phyloP scores from a whole-genome alignment of 2,888 invertebrate genomes.

The Athrips mouffetella region DNA sequence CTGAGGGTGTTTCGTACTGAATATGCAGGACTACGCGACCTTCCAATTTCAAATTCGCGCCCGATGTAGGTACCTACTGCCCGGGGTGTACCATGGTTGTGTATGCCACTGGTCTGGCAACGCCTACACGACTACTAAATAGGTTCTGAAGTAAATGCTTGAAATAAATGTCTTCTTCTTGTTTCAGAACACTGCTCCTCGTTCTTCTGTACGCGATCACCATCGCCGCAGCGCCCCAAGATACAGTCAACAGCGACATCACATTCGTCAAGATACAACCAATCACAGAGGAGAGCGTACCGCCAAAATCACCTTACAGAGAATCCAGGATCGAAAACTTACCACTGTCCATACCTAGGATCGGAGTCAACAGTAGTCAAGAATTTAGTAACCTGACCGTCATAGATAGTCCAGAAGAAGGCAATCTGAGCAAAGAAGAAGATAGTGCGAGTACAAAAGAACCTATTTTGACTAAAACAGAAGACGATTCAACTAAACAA shows the following conservation, averaged over 20 bases:
- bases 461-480: background rate
- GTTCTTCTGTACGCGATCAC: conserved; percentile 37
- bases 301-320: conserved; percentile 16
- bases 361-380: conserved; percentile 1
- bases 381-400: background rate
- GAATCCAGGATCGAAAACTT: conserved; percentile 47
- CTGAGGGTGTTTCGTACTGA: too few relatives aligned
- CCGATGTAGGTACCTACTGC: too few relatives aligned
- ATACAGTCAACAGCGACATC: conserved; percentile 41
- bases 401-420: background rate
- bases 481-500: background rate
- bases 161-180: conserved; percentile 5
- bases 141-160: too few relatives aligned
- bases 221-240: conserved; percentile 48
- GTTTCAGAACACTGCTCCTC: conserved; percentile 46
- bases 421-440: too few relatives aligned
- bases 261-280: conserved; percentile 54
- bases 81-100: too few relatives aligned
- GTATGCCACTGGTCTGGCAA: too few relatives aligned
- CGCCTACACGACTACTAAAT: too few relatives aligned
- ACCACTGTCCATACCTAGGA: conserved; percentile 38
- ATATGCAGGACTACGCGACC: too few relatives aligned
- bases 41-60: too few relatives aligned
- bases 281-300: conserved; percentile 24
- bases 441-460: background rate